Percentiles rank a stretch among this genome's conserved stretches.
Conservation (phyloP, 2,888 invertebrate genomes). For the Scaptomyza polygonia region DNA sequence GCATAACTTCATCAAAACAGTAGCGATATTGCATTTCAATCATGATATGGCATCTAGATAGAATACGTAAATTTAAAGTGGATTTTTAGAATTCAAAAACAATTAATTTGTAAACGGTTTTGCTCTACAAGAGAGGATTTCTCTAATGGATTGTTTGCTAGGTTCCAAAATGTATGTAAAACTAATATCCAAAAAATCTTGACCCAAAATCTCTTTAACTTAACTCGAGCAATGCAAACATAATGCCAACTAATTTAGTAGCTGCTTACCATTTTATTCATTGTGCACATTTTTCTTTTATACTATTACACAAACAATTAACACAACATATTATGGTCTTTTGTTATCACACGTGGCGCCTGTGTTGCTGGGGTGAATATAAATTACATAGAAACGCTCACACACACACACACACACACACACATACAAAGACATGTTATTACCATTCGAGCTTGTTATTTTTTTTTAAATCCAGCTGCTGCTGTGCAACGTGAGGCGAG, state of each 20-base stretch:
- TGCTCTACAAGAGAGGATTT: too few relatives aligned
- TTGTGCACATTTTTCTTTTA: neutral
- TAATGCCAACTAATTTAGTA: neutral
- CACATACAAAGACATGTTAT: neutral
- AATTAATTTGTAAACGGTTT: too few relatives aligned
- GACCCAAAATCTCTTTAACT: too few relatives aligned
- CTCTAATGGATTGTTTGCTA: neutral
- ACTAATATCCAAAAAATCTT: too few relatives aligned
- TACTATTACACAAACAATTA: slow-evolving; percentile 1
- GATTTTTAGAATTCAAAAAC: too few relatives aligned
- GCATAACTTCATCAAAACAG: neutral
- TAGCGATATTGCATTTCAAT: neutral
- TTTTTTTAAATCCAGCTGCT: slow-evolving; percentile 22
- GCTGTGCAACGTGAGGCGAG: neutral
- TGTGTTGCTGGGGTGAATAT: neutral
- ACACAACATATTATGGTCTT: neutral
- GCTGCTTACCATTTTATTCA: neutral
- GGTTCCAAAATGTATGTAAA: neutral
- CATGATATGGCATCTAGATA: neutral
- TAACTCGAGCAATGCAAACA: neutral
- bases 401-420: neutral
- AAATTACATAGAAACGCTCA: neutral
- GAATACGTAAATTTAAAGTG: too few relatives aligned
- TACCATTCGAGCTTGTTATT: neutral
- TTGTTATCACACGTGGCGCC: neutral